A percentile compares a stretch with the other conserved stretches of the same genome.
Evolutionary conservation across 1,140 invertebrate species (phyloP).

Genomic region (Phenacoccus solenopsis): DNA sequence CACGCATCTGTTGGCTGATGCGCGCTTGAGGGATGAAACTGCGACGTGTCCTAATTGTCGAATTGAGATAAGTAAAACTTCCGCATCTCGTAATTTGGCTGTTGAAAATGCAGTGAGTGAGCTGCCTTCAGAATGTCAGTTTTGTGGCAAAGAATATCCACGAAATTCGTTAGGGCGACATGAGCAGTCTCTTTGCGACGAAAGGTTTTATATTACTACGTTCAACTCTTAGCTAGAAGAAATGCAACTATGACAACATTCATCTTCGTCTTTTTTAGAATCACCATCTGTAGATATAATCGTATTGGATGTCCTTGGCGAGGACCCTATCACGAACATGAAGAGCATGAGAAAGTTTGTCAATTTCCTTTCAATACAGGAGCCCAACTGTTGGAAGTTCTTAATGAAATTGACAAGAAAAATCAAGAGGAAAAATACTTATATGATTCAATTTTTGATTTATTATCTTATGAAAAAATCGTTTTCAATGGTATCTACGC

Average conservation of each 20-base stretch:
- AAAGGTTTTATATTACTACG: too few relatives aligned
- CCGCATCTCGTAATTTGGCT: conserved; percentile 73
- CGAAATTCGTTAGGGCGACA: conserved; percentile 73
- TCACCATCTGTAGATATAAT: conserved; percentile 69
- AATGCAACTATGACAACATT: background rate
- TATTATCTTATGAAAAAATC: conserved; percentile 88
- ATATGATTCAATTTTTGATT: conserved; percentile 70
- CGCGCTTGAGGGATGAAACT: conserved; percentile 79
- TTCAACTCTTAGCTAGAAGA: conserved; percentile 18
- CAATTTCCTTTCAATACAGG: conserved; percentile 67
- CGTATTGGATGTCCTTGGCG: conserved; percentile 85
- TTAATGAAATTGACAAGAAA: conserved; percentile 59
- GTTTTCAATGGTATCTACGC: conserved; percentile 80
- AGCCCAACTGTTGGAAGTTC: conserved; percentile 66
- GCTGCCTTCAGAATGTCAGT: conserved; percentile 79
- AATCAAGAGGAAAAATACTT: conserved; percentile 54
- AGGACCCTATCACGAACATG: conserved; percentile 69
- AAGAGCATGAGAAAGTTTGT: conserved; percentile 65
- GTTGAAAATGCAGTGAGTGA: conserved; percentile 93
- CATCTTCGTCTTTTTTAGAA: conserved; percentile 39
- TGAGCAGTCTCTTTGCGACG: conserved; percentile 71
- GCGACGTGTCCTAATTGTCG: conserved; percentile 90
- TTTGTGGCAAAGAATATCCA: conserved; percentile 73
- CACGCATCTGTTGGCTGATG: conserved; percentile 87
- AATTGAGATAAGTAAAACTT: conserved; percentile 78